phyloP scores from a whole-genome alignment of 2,797 vertebrate species.

The Trachurus trachurus region DNA sequence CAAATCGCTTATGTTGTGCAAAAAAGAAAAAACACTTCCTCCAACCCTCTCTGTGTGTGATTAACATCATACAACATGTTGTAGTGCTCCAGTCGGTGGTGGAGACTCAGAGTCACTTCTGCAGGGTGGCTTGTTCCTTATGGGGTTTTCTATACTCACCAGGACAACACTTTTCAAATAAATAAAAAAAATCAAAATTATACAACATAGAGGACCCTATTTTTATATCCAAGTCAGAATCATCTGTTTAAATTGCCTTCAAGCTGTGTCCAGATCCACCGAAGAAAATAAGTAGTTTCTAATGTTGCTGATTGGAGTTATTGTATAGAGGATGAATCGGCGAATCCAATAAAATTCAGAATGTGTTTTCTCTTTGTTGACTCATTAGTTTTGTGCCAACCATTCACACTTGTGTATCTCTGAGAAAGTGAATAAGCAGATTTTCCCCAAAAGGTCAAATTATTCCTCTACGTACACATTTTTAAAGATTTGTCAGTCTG shows the following conservation, averaged over 20 bases:
- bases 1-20: slow-evolving; percentile 7
- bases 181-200: not conserved
- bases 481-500: not conserved
- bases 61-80: slow-evolving; percentile 39
- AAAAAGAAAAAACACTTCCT: slow-evolving; percentile 24
- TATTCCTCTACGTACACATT: not conserved
- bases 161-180: not conserved
- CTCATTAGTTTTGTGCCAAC: not conserved
- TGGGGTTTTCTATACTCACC: not conserved
- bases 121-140: not conserved
- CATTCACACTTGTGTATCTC: not conserved
- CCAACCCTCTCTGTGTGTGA: slow-evolving; percentile 7
- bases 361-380: not conserved
- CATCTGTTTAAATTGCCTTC: not conserved
- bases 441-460: not conserved
- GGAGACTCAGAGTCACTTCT: slow-evolving; percentile 1
- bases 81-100: not conserved
- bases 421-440: not conserved
- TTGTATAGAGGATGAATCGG: not conserved
- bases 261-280: not conserved
- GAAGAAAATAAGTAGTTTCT: not conserved
- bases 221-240: not conserved
- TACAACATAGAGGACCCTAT: not conserved
- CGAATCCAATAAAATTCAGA: not conserved
- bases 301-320: not conserved